Base-by-base conservation (phyloP, 1,140 invertebrate genomes). In the Neodiprion pinetum region DNA sequence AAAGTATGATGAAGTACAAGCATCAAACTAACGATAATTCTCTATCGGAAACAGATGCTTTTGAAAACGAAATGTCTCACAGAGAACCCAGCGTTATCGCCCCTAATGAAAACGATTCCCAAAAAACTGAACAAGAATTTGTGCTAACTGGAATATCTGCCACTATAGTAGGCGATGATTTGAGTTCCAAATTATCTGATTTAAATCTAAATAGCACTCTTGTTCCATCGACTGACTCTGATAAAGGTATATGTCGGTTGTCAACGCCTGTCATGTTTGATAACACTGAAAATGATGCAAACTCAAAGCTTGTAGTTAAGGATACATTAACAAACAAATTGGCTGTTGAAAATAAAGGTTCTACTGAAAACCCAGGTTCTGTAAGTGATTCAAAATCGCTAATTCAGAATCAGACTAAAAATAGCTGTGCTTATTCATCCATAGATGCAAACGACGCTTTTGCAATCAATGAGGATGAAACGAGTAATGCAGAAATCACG, bases 1-100 rank as follows among this genome's bases (percentile, higher is more conserved):
- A 74, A 68, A 76, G 12, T 1, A 70, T 70, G 9, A 71, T 21
- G 40, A 61, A 61, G 53, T 61, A 14, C 53, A 61, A 61, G n/a
- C 53, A 61, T 61, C 53, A 61, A 61, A 61, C 53, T 7, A 61
- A 61, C 7, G 53, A 61, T 61, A 61, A 61, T 61, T 61, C 53
- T 5, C n/a, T 61, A 61, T 61, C 53, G 3, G 53, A 61, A 8
- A 61, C 11, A 12, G 53, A 61, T 17, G 53, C 53, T 12, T 61
- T 61, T 17, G 53, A 61, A 17, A 61, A 61, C n/a, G 53, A 61
- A 61, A 61, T 14, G 53, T 61, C 53, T 12, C 53, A 61, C 53
- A 61, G 53, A 61, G 53, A 61, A 61, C 53, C 53, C 28, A 40
- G 28, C 28, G 28, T 40, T 40, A 40, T 40, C 28, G 2, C 28